A percentile compares a stretch with the other conserved stretches of the same genome.
Evolutionary conservation across 1,140 invertebrate species (phyloP).

Genomic region (Piezodorus guildinii): DNA sequence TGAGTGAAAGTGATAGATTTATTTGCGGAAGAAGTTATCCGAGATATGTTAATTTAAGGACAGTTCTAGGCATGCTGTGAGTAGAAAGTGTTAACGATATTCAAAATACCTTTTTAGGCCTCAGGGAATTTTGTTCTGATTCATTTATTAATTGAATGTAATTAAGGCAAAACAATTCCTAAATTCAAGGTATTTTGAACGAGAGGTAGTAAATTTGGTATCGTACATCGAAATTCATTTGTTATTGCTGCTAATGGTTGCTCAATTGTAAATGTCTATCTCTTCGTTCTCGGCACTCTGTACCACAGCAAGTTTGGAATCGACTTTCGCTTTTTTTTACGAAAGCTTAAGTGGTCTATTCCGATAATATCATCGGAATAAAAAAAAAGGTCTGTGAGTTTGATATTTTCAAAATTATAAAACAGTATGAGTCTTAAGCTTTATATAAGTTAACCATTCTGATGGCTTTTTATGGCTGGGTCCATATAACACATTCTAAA

Average conservation of each 20-base stretch:
- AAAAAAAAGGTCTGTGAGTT: neutral
- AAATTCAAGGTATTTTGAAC: conserved; percentile 13
- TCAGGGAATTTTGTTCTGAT: conserved; percentile 8
- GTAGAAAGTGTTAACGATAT: conserved; percentile 14
- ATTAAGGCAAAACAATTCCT: conserved; percentile 2
- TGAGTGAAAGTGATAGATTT: conserved; percentile 15
- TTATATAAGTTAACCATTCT: conserved; percentile 15
- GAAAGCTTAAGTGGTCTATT: conserved; percentile 1
- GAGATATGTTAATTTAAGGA: conserved; percentile 5
- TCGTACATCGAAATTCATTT: conserved; percentile 14
- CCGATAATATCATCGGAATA: too few relatives aligned
- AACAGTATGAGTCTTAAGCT: conserved; percentile 15
- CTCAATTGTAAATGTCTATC: conserved; percentile 12
- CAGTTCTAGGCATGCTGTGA: conserved; percentile 8
- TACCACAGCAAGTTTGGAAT: conserved; percentile 11
- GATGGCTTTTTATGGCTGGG: conserved; percentile 24
- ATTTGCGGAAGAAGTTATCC: conserved; percentile 6
- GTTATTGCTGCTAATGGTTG: conserved; percentile 14
- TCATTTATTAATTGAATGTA: conserved; percentile 10
- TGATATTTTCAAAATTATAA: neutral
- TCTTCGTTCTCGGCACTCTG: conserved; percentile 4
- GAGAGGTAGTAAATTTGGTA: conserved; percentile 6
- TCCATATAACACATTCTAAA: conserved; percentile 23
- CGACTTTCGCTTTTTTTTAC: neutral
- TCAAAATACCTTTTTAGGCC: conserved; percentile 12